Base-by-base conservation (phyloP, 2,113 vertebrate genomes). In the Ariopsis seemanni region DNA sequence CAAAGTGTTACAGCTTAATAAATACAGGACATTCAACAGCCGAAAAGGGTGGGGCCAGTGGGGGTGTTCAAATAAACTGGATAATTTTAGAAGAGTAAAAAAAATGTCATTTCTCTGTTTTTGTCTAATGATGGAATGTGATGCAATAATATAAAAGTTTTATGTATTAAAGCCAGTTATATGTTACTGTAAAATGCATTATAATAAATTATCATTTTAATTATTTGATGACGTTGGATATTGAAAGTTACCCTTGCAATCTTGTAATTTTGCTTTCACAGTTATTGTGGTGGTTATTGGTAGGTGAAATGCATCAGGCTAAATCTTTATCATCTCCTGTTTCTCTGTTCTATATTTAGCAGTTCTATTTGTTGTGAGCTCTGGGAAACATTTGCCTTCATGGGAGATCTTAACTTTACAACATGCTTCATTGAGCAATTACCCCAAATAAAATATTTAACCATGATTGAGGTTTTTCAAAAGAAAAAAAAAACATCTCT, bases 261-360 rank as follows among this genome's bases (percentile, higher is more conserved):
- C 9, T 50, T 1, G 34, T 11, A 50, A 75, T 50, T 34, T 50
- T 12, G 34, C 15, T 72, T 72, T 72, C 30, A 20, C 8, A 75
- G 18, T 20, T 22, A 17, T 75, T 75, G 74, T 14, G 10, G 11
- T 78, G 48, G 50, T 34, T 34, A 18, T 15, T 7, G 27, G 42
- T 74, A 22, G 71, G 17, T n/a, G 48, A 78, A 78, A 78, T 78
- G 75, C 75, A 78, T 78, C 75, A 55, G 52, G 52, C n/a, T 55
- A 79, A 79, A 79, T 55, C 25, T n/a, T 78, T 25, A n/a, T 15
- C 75, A 78, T 78, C 75, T 79, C 75, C 22, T 55, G 25, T 79
- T 53, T 79, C 75, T 8, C 52, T 27, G 52, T 55, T 79, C 75
- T 79, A 79, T 79, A 79, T 79, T 79, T 79, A 79, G 55, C 75